Conservation (phyloP, 1,140 invertebrate species). For the Drosophila erecta region DNA sequence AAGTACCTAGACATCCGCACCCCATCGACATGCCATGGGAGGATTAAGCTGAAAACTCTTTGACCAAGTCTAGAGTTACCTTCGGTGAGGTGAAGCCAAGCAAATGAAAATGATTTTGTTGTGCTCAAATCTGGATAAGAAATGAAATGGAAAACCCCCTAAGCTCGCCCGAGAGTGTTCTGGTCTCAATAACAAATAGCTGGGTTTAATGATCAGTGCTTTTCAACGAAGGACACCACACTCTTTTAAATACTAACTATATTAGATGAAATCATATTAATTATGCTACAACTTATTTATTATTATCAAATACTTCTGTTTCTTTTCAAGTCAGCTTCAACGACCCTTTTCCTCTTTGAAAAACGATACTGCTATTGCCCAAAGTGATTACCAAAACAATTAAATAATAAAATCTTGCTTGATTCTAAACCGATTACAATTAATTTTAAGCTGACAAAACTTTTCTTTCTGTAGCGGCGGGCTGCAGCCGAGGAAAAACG, state of each 20-base stretch:
- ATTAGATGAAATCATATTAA: no score
- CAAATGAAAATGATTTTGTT: slow-evolving; percentile 43
- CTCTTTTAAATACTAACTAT: not conserved
- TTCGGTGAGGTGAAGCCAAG: slow-evolving; percentile 26
- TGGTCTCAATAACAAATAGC: not conserved
- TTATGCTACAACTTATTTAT: no score
- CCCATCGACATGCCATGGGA: slow-evolving; percentile 1
- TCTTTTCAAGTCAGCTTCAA: no score
- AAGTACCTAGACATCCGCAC: slow-evolving; percentile 14
- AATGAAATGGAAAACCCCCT: slow-evolving; percentile 24
- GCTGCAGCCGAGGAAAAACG: not conserved
- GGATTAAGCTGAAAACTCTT: slow-evolving; percentile 34
- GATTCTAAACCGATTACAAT: slow-evolving; percentile 23
- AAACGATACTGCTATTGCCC: no score
- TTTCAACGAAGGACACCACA: not conserved
- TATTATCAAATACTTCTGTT: no score
- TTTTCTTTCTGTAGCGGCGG: slow-evolving; percentile 1
- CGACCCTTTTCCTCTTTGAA: no score
- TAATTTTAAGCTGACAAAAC: slow-evolving; percentile 28
- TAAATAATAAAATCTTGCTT: not conserved
- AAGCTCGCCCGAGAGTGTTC: not conserved
- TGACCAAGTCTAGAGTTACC: slow-evolving; percentile 42
- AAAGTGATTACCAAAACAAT: no score
- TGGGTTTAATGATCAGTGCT: not conserved
- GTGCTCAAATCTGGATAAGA: slow-evolving; percentile 15